Conservation (phyloP, 2,888 invertebrate genomes). For the Blastobasis adustella region DNA sequence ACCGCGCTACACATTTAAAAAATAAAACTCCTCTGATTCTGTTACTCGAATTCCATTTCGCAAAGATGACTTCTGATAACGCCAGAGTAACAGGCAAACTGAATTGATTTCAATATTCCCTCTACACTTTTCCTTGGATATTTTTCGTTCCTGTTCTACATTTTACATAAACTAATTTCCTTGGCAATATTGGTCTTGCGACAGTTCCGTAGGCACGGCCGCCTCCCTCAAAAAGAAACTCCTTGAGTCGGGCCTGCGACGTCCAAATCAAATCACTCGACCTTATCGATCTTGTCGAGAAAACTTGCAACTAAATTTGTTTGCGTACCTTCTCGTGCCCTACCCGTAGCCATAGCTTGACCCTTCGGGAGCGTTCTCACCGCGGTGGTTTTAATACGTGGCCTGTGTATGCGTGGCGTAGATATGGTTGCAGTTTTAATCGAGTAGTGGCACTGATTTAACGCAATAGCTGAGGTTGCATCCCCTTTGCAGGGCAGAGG, state of each 20-base stretch:
- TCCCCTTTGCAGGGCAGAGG: slow-evolving; percentile 49
- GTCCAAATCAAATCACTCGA: slow-evolving; percentile 71
- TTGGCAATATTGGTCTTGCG: slow-evolving; percentile 71
- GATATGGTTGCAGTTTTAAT: slow-evolving; percentile 53
- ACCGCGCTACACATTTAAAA: slow-evolving; percentile 43
- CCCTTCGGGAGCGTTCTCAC: too few relatives aligned
- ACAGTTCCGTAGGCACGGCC: slow-evolving; percentile 66
- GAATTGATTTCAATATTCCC: slow-evolving; percentile 63
- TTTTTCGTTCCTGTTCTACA: slow-evolving; percentile 70
- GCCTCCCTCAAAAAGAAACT: slow-evolving; percentile 64
- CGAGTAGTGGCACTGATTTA: slow-evolving; percentile 66
- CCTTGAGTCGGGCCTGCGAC: slow-evolving; percentile 51
- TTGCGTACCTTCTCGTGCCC: slow-evolving; percentile 22
- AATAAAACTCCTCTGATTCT: slow-evolving; percentile 24
- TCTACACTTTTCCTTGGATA: slow-evolving; percentile 60
- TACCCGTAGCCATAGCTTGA: too few relatives aligned
- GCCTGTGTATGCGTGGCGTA: slow-evolving; percentile 20
- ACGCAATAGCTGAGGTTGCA: slow-evolving; percentile 69
- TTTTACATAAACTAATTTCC: slow-evolving; percentile 75
- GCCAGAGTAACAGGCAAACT: slow-evolving; percentile 46
- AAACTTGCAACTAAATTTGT: slow-evolving; percentile 63
- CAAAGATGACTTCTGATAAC: slow-evolving; percentile 41
- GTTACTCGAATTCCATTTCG: slow-evolving; percentile 37
- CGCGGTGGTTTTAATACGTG: too few relatives aligned
- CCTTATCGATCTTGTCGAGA: slow-evolving; percentile 63